Conservation (phyloP, 2,888 invertebrate genomes). For the Galeopsomyia nigrocyanea region DNA sequence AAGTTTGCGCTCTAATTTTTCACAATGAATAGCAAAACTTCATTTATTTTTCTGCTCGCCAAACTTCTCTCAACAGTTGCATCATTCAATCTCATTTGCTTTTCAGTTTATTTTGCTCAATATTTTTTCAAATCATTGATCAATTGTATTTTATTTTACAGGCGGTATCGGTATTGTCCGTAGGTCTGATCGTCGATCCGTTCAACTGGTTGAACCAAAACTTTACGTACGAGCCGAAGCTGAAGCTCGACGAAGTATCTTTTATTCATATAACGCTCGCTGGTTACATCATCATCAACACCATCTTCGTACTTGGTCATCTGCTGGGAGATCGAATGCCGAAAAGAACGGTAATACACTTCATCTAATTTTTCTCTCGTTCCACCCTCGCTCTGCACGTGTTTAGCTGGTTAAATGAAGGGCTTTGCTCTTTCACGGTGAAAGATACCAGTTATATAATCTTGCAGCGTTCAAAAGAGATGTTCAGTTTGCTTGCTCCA, state of each 20-base stretch:
- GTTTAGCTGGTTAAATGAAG: too few species aligned
- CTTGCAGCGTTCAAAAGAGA: too few species aligned
- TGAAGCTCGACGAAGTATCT: slow-evolving; percentile 74
- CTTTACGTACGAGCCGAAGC: slow-evolving; percentile 67
- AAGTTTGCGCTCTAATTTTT: slow-evolving; percentile 23
- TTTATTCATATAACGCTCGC: slow-evolving; percentile 78
- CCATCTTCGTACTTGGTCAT: slow-evolving; percentile 74
- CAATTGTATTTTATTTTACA: slow-evolving; percentile 63
- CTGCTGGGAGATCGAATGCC: slow-evolving; percentile 75
- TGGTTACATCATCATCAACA: slow-evolving; percentile 77
- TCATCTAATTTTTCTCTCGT: too few species aligned
- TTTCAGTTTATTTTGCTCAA: too few species aligned
- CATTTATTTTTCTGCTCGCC: not conserved
- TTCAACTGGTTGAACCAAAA: slow-evolving; percentile 67
- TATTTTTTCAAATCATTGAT: slow-evolving; percentile 15
- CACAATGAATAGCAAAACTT: not conserved
- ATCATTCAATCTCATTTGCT: too few species aligned
- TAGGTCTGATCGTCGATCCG: slow-evolving; percentile 77
- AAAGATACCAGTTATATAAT: too few species aligned
- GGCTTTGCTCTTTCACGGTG: too few species aligned
- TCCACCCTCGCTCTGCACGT: too few species aligned
- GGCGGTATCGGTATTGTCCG: slow-evolving; percentile 75
- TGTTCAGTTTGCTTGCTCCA: too few species aligned
- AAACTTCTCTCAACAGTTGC: too few species aligned
- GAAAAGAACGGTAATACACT: slow-evolving; percentile 71